phyloP scores from a whole-genome alignment of 2,888 invertebrate species.

The Sarcophaga rosellei region DNA sequence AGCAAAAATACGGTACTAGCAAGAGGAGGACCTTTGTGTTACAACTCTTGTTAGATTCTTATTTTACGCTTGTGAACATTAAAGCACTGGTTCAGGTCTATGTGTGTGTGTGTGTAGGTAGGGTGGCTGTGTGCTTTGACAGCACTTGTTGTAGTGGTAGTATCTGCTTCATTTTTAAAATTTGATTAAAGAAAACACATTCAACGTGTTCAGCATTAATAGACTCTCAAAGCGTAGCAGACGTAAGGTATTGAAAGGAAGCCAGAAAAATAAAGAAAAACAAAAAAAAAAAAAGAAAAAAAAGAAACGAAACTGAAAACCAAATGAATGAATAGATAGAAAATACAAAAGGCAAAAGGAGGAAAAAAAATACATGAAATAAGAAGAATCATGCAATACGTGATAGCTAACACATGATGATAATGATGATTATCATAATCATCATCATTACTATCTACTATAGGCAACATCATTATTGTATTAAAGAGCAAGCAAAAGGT shows the following conservation, averaged over 20 bases:
- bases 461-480: neutral
- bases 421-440: slow-evolving; percentile 17
- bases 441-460: neutral
- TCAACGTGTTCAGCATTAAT: slow-evolving; percentile 37
- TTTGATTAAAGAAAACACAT: slow-evolving; percentile 61
- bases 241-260: neutral
- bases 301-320: neutral
- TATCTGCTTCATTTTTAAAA: slow-evolving; percentile 60
- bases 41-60: slow-evolving; percentile 25
- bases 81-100: slow-evolving; percentile 13
- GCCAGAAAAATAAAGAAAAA: no score
- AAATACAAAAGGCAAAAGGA: neutral
- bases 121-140: slow-evolving; percentile 7
- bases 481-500: slow-evolving; percentile 40
- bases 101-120: slow-evolving; percentile 1
- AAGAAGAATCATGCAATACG: slow-evolving; percentile 50
- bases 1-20: neutral
- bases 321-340: neutral
- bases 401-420: slow-evolving; percentile 55
- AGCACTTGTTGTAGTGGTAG: slow-evolving; percentile 18
- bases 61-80: slow-evolving; percentile 36
- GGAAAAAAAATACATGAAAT: slow-evolving; percentile 13
- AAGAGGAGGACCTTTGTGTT: slow-evolving; percentile 27
- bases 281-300: neutral
- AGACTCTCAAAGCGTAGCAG: slow-evolving; percentile 13